phyloP scores from a whole-genome alignment of 2,888 invertebrate species.

The Drosophila birchii region DNA sequence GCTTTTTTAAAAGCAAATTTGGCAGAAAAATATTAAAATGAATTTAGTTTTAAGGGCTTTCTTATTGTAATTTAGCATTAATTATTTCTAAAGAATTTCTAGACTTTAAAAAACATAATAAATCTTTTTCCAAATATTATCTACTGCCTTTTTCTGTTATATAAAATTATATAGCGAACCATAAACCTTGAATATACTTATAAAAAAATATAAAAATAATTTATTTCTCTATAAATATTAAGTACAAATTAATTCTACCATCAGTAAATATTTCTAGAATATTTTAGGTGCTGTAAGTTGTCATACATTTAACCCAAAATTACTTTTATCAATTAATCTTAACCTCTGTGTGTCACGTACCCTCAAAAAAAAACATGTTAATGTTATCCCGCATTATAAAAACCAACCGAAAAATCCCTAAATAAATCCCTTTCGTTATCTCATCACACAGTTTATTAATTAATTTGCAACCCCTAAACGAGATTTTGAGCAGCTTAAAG shows the following conservation, averaged over 20 bases:
- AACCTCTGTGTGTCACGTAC: background rate
- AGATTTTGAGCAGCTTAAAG: slow-evolving; percentile 31
- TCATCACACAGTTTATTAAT: slow-evolving; percentile 34
- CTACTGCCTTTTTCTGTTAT: too few species aligned
- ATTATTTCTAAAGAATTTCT: too few species aligned
- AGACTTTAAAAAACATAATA: too few species aligned
- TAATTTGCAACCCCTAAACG: slow-evolving; percentile 46
- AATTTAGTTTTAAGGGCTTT: too few species aligned
- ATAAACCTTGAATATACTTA: too few species aligned
- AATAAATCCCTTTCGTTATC: slow-evolving; percentile 29
- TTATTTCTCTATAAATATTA: background rate
- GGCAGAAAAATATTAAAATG: too few species aligned
- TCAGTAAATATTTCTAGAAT: background rate
- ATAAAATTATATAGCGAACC: too few species aligned
- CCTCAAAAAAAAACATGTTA: background rate
- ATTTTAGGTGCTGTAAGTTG: background rate
- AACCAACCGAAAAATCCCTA: slow-evolving; percentile 15
- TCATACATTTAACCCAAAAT: background rate
- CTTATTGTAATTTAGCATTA: too few species aligned
- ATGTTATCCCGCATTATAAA: background rate
- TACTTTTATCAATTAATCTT: slow-evolving; percentile 5
- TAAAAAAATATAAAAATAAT: too few species aligned
- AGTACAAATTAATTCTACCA: background rate
- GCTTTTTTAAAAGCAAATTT: background rate
- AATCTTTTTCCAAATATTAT: too few species aligned